These are phyloP conservation scores for Eupithecia inturbata DNA, from an alignment of 2,888 invertebrate species.

Conservation along the genomic window DNA sequence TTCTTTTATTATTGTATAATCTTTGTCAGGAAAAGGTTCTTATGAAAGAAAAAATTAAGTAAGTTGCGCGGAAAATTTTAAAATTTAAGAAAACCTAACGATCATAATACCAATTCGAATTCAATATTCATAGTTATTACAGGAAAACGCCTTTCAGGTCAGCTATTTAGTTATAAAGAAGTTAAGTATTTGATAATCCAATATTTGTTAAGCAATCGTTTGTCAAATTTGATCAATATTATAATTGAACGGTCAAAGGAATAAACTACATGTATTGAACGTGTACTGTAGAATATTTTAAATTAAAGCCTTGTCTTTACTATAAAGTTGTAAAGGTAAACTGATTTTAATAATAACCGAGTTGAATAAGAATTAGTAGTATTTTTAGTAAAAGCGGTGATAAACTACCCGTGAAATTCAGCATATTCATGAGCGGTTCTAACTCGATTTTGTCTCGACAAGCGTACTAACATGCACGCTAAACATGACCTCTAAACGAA, in stretches of 20 bases:
- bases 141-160: no score
- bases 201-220: background rate
- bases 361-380: background rate
- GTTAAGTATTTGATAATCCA: background rate
- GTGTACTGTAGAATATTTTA: background rate
- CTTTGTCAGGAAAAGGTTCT: no score
- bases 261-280: no score
- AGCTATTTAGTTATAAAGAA: background rate
- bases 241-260: background rate
- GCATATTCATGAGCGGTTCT: slow-evolving; percentile 1
- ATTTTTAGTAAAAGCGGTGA: background rate
- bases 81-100: no score
- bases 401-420: background rate
- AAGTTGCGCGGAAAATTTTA: no score
- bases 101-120: no score
- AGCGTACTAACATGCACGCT: background rate
- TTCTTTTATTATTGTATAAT: no score
- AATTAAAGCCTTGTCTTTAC: background rate
- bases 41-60: no score
- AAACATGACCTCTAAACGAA: background rate
- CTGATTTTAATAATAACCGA: background rate
- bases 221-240: background rate
- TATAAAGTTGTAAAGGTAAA: background rate
- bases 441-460: background rate
- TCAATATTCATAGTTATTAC: no score